A percentile compares a stretch with the other conserved stretches of the same genome.
phyloP scores from a whole-genome alignment of 2,888 invertebrate species.

The Aporophyla nigra region DNA sequence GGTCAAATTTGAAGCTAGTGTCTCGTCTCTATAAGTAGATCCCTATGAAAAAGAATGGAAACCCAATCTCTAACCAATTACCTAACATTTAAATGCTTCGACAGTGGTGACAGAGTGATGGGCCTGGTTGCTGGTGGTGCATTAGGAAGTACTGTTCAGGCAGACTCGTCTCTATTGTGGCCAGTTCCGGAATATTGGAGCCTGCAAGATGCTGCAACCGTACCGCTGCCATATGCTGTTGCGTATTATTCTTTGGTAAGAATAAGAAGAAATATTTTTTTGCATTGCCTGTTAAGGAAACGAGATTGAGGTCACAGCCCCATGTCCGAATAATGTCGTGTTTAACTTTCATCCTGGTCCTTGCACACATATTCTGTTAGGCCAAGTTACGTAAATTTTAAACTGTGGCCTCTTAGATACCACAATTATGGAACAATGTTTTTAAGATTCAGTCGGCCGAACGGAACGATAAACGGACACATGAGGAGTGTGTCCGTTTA shows the following conservation, averaged over 20 bases:
- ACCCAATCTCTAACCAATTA: not conserved
- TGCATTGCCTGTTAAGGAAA: not conserved
- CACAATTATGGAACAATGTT: too few species aligned
- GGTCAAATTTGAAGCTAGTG: not conserved
- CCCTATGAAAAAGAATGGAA: too few species aligned
- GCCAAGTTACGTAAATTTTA: too few species aligned
- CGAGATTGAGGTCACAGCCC: not conserved
- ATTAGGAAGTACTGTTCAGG: slow-evolving; percentile 89
- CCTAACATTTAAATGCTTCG: not conserved
- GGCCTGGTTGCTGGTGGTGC: slow-evolving; percentile 90
- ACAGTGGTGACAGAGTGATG: slow-evolving; percentile 91
- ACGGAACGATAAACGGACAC: too few species aligned
- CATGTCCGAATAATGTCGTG: not conserved
- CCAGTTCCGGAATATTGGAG: slow-evolving; percentile 93
- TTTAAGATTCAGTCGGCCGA: too few species aligned
- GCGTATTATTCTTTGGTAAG: slow-evolving; percentile 80
- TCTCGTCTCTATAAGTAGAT: too few species aligned
- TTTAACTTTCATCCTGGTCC: too few species aligned
- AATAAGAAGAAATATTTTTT: slow-evolving; percentile 9
- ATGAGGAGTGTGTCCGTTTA: too few species aligned
- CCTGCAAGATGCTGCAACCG: slow-evolving; percentile 93
- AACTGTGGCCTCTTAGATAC: too few species aligned
- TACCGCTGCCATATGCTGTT: slow-evolving; percentile 92
- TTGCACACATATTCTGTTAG: too few species aligned
- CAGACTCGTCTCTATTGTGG: slow-evolving; percentile 91